A percentile compares a stretch with the other conserved stretches of the same genome.
These are phyloP conservation scores for Zosterops japonicus DNA, from an alignment of 2,113 vertebrate genomes.

Conservation along the genomic window DNA sequence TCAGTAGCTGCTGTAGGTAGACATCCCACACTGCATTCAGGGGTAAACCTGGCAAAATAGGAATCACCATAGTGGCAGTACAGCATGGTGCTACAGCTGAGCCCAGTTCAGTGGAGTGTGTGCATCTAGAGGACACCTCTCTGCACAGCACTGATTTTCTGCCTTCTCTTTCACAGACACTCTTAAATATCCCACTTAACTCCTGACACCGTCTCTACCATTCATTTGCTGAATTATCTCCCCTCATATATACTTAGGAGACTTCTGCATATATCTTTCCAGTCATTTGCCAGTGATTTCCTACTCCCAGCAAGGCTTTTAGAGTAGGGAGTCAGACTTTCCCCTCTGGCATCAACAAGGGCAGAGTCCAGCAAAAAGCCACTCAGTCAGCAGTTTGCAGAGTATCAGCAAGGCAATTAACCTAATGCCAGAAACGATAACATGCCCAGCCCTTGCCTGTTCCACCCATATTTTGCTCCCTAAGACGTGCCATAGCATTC, in stretches of 20 bases:
- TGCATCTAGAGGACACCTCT: background rate
- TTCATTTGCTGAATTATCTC: background rate
- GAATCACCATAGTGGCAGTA: background rate
- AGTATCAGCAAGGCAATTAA: slow-evolving; percentile 33
- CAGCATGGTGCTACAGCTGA: background rate
- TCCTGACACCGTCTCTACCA: background rate
- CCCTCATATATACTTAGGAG: background rate
- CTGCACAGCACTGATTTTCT: background rate
- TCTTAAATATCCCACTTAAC: background rate
- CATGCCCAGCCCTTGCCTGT: background rate
- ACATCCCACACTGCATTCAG: fast-evolving
- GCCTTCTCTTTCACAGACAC: fast-evolving
- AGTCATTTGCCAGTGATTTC: background rate
- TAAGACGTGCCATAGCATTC: background rate
- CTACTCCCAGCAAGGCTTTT: background rate
- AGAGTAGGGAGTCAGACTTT: background rate
- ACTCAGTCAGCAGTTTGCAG: slow-evolving; percentile 10
- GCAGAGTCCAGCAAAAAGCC: slow-evolving; percentile 40
- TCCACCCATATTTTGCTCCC: background rate
- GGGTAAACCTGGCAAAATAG: background rate
- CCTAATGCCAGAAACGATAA: background rate
- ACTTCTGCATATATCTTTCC: background rate
- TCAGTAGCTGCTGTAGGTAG: background rate
- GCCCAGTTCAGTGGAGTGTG: background rate
- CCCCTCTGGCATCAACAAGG: slow-evolving; percentile 39